A percentile compares a stretch with the other conserved stretches of the same genome.
Conservation (phyloP, 2,888 invertebrate genomes). For the Zygogramma bicolorata region DNA sequence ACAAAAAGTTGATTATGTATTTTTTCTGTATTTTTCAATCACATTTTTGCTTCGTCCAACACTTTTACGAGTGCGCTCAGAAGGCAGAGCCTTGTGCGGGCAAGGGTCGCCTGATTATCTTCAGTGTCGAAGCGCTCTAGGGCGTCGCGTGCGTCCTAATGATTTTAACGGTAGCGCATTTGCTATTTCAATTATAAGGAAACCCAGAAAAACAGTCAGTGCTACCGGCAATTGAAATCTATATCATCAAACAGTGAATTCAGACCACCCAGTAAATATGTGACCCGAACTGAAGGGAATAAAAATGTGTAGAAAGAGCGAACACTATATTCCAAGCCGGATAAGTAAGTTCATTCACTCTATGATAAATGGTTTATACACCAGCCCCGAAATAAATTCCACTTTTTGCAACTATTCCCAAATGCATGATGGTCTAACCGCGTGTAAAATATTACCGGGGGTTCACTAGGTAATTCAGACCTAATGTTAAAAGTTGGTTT, state of each 20-base stretch:
- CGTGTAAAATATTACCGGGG: conserved; percentile 10
- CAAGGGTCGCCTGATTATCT: too few relatives aligned
- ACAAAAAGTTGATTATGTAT: too few relatives aligned
- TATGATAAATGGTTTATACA: conserved; percentile 12
- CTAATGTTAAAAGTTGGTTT: conserved; percentile 10
- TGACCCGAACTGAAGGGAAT: background rate
- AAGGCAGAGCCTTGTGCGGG: too few relatives aligned
- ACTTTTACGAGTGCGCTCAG: too few relatives aligned
- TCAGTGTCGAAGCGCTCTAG: too few relatives aligned
- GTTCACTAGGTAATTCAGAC: conserved; percentile 11
- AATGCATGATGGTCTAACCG: conserved; percentile 11
- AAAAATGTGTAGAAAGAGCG: background rate
- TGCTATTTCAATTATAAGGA: too few relatives aligned
- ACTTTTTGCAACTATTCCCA: conserved; percentile 11
- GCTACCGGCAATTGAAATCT: background rate
- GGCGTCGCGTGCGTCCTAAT: too few relatives aligned
- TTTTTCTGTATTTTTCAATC: too few relatives aligned
- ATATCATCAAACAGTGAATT: background rate
- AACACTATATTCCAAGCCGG: background rate
- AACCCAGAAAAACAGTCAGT: too few relatives aligned
- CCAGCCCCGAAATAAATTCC: conserved; percentile 6
- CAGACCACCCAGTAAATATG: background rate
- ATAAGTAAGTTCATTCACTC: conserved; percentile 10
- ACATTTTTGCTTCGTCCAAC: too few relatives aligned
- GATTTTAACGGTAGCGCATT: too few relatives aligned